Conservation (phyloP, 2,797 vertebrate genomes). For the Chrysocyon brachyurus region DNA sequence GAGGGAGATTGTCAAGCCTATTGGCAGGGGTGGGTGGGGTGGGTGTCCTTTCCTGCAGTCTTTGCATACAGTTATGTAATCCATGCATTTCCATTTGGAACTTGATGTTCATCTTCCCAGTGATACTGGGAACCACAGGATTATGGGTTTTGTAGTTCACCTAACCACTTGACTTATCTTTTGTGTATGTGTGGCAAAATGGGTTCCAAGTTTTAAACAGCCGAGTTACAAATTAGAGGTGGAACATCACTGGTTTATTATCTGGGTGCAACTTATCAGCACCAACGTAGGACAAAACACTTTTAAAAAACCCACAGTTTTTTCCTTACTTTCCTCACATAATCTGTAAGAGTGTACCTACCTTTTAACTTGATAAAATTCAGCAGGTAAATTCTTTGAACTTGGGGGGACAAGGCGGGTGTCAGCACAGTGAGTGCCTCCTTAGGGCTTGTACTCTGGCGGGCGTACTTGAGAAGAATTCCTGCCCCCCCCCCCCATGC, state of each 20-base stretch:
- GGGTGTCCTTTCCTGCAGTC: background rate
- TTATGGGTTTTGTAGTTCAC: background rate
- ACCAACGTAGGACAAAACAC: background rate
- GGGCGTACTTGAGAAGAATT: background rate
- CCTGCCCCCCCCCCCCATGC: background rate
- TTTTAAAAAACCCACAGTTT: conserved; percentile 11
- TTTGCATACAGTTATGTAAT: background rate
- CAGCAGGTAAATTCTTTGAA: background rate
- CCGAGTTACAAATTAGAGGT: background rate
- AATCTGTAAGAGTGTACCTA: conserved; percentile 29
- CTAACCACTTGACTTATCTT: background rate
- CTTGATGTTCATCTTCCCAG: background rate
- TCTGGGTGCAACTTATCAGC: background rate
- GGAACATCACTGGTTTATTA: background rate
- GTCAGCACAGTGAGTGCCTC: background rate
- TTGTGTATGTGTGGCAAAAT: background rate
- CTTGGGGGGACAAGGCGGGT: background rate
- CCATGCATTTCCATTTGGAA: background rate
- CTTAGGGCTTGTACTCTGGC: background rate
- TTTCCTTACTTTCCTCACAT: background rate
- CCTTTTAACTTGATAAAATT: conserved; percentile 34
- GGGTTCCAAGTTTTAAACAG: background rate
- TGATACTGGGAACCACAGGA: background rate
- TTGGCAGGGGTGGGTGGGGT: background rate
- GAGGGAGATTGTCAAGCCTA: background rate